These are phyloP conservation scores for Zootoca vivipara DNA, from an alignment of 2,113 vertebrate species.

Conservation along the genomic window DNA sequence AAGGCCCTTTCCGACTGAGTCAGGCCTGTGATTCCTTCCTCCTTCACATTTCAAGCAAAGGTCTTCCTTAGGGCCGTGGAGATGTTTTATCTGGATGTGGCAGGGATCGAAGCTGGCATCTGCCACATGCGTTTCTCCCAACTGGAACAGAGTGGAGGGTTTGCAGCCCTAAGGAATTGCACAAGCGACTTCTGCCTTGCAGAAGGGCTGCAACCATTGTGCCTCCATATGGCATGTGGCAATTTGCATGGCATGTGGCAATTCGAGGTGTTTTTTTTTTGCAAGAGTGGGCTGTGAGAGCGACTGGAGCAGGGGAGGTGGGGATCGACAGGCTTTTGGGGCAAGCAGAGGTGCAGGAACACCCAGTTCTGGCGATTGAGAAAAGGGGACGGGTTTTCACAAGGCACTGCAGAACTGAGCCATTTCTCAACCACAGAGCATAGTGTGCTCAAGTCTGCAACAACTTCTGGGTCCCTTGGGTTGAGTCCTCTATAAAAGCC, in stretches of 20 bases:
- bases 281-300: not conserved
- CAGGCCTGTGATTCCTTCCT: not conserved
- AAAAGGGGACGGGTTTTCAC: not conserved
- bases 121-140: not conserved
- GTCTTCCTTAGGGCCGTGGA: not conserved
- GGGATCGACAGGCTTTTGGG: not conserved
- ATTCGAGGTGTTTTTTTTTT: not conserved
- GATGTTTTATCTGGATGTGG: not conserved
- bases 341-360: not conserved
- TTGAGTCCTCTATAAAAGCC: not conserved
- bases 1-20: not conserved
- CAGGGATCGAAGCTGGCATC: not conserved
- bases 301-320: not conserved
- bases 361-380: not conserved
- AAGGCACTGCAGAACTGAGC: not conserved
- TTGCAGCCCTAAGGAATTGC: not conserved
- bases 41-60: not conserved
- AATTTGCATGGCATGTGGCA: too few relatives aligned
- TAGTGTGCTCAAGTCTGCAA: not conserved
- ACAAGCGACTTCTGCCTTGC: not conserved
- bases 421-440: too few relatives aligned
- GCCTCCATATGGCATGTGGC: not conserved
- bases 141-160: not conserved
- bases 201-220: too few relatives aligned
- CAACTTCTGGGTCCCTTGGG: too few relatives aligned